Conservation (phyloP, 2,888 invertebrate genomes). For the Phortica magna region DNA sequence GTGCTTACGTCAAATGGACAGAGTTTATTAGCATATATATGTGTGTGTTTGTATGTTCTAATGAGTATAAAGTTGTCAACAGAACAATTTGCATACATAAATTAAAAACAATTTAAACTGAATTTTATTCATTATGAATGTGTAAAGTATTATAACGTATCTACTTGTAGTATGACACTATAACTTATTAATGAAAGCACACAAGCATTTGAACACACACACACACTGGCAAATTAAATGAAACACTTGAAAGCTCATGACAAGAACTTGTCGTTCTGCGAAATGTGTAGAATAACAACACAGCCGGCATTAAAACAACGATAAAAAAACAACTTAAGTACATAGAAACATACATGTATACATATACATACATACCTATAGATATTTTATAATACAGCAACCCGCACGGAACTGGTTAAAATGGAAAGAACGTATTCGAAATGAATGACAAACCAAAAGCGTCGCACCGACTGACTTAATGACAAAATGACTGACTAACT, state of each 20-base stretch:
- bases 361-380: background rate
- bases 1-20: background rate
- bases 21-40: background rate
- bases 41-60: background rate
- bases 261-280: background rate
- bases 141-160: background rate
- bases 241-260: slow-evolving; percentile 40
- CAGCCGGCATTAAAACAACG: slow-evolving; percentile 22
- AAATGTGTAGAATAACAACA: background rate
- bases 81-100: slow-evolving; percentile 32
- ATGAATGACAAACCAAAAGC: slow-evolving; percentile 28
- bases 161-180: background rate
- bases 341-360: background rate
- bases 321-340: slow-evolving; percentile 6
- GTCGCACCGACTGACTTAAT: background rate
- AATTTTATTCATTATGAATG: background rate
- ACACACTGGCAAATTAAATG: slow-evolving; percentile 44
- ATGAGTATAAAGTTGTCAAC: background rate
- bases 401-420: slow-evolving; percentile 22
- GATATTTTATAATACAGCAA: background rate
- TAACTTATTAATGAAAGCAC: slow-evolving; percentile 31
- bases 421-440: background rate
- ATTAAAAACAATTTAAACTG: slow-evolving; percentile 32
- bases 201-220: background rate
- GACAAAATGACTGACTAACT: background rate